Conservation (phyloP, 1,140 invertebrate genomes). For the Pararge aegeria region DNA sequence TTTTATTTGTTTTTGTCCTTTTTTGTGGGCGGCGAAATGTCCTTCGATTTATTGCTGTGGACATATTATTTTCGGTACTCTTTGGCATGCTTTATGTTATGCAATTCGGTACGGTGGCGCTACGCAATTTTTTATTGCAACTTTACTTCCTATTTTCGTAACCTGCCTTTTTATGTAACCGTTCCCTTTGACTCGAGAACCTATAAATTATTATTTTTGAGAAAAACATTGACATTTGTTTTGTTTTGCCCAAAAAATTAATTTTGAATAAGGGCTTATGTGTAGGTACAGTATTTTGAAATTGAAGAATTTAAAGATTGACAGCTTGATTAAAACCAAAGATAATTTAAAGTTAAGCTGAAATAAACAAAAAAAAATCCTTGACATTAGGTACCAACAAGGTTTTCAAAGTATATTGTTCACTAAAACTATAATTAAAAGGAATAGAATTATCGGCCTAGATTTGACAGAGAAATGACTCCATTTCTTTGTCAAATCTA, state of each 20-base stretch:
- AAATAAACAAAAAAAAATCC: no score
- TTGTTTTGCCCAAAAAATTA: neutral
- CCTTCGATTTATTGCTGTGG: slow-evolving; percentile 51
- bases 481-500: no score
- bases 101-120: slow-evolving; percentile 33
- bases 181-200: neutral
- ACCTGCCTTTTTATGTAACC: neutral
- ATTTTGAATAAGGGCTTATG: no score
- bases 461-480: no score
- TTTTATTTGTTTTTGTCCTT: slow-evolving; percentile 70
- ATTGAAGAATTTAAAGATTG: no score
- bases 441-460: no score
- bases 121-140: slow-evolving; percentile 15
- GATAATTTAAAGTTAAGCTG: no score
- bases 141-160: slow-evolving; percentile 13
- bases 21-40: slow-evolving; percentile 45
- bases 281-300: no score
- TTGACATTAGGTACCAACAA: no score
- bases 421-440: no score
- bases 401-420: no score
- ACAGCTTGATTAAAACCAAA: no score
- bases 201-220: neutral
- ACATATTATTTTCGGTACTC: slow-evolving; percentile 36
- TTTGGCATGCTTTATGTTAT: slow-evolving; percentile 56
- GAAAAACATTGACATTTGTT: neutral